Evolutionary conservation across 2,113 vertebrate species (phyloP), one percentile per base, ranked within the genome.

Genomic region (Zeus faber): DNA sequence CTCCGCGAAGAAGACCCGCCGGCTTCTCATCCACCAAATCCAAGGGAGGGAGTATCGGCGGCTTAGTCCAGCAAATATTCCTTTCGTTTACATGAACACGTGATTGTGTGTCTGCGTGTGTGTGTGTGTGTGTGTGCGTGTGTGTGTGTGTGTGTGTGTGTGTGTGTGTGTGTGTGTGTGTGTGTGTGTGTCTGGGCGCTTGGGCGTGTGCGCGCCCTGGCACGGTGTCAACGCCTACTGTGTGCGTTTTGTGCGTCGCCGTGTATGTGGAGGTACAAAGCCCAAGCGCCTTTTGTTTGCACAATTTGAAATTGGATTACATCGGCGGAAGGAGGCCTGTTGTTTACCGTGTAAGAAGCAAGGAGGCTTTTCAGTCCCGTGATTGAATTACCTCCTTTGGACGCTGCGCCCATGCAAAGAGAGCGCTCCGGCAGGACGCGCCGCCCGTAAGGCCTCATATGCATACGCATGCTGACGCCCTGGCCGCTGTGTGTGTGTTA

Each of bases 311-410:
- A 72, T 62, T 74, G 71, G 73, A 81, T 70, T 81, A 77, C 47
- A 64, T 56, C 33, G 22, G 45, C 43, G 52, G n/a, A 39, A 33
- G 49, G 26, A 51, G 77, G 54, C 54, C 43, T 58, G 59, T 53
- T 62, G 27, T 57, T 63, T 56, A 55, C 49, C 29, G 35, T 41
- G n/a, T 13, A 52, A 46, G 45, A 59, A 49, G 47, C 43, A 11
- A 44, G 51, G 14, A 67, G 27, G 56, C 54, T 68, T 72, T 70
- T 60, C 53, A 72, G 77, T 68, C 73, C 46, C 51, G 52, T 31
- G 60, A 80, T 65, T 70, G 48, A 79, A 77, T 78, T 76, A 61
- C 20, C 26, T 65, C 63, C 75, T 67, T 56, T 77, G 67, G 16
- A 40, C 41, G 67, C 49, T 55, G 37, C n/a, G 4, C 43, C 59